Percentiles rank a stretch among this genome's conserved stretches.
These are phyloP conservation scores for Cranoglanis bouderius DNA, from an alignment of 2,113 vertebrate genomes.

Conservation along the genomic window DNA sequence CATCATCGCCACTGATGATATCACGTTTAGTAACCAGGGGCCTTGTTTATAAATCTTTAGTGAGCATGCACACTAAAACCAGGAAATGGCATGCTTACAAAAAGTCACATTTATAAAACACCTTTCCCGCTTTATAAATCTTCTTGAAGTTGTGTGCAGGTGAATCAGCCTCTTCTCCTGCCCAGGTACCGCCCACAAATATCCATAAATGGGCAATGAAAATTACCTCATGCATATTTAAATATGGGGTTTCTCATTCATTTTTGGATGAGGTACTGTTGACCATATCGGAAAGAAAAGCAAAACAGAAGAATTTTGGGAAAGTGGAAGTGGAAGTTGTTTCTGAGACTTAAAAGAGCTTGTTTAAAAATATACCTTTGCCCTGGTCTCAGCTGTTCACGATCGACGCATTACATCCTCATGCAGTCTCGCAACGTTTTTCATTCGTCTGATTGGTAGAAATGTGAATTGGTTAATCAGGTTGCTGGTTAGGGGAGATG, in stretches of 20 bases:
- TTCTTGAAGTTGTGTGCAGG: not conserved
- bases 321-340: too few species aligned
- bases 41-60: not conserved
- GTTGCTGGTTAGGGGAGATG: too few species aligned
- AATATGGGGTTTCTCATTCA: not conserved
- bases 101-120: too few species aligned
- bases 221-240: not conserved
- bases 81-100: too few species aligned
- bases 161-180: not conserved
- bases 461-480: too few species aligned
- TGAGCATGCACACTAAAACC: not conserved
- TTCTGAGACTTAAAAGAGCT: too few species aligned
- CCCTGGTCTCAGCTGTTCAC: too few species aligned
- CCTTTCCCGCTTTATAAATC: not conserved
- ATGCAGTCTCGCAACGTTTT: too few species aligned
- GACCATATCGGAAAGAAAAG: too few species aligned
- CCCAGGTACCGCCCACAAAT: not conserved
- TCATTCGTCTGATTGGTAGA: too few species aligned
- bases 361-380: too few species aligned
- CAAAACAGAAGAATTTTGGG: not conserved
- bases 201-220: not conserved
- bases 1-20: not conserved
- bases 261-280: not conserved
- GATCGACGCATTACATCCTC: too few species aligned
- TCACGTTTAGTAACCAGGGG: not conserved